Evolutionary conservation across 2,797 vertebrate genomes (phyloP), one percentile per base, ranked within the genome.

Genomic region (Petrocephalus sullivani): DNA sequence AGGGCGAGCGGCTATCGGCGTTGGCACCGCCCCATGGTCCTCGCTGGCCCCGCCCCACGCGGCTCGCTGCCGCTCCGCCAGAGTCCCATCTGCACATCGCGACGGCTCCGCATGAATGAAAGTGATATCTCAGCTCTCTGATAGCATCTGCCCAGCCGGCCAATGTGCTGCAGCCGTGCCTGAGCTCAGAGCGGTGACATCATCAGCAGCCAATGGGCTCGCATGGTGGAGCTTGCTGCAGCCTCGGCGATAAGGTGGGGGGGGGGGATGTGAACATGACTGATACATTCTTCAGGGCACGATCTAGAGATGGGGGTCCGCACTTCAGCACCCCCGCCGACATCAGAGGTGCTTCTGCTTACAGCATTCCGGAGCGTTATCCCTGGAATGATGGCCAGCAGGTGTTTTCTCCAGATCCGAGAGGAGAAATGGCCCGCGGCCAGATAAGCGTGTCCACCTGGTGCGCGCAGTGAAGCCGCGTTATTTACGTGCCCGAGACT

Each of bases 161-260:
- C 97, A 98, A 97, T 98, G 90, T 90, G 87, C 91, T 90, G 92
- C 92, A 90, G 90, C 93, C 88, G 95, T 95, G 94, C 94, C 90
- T 90, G 92, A 91, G 94, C 93, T 94, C 92, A 95, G 97, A 96
- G 94, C 93, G 95, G 97, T 99, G 96, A 99, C 98, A 98, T 99
- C 97, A 99, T 98, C 94, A 94, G 91, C 93, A 95, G 95, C 98
- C 98, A 99, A 99, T 99, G 91, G 94, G 92, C 90, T 93, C 85
- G 87, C 94, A 5, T 95, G 93, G 21, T 90, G 94, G 95, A 95
- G 92, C 92, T 96, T 95, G 96, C 95, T 95, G 96, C 95, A 94
- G 94, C 93, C 93, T 94, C 89, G 91, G 91, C 91, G 93, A 91
- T 91, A 91, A 92, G 91, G 12, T 16, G 56, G 87, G 49, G 33